Evolutionary conservation across 2,888 invertebrate species (phyloP).

Genomic region (Andrena trimmerana): DNA sequence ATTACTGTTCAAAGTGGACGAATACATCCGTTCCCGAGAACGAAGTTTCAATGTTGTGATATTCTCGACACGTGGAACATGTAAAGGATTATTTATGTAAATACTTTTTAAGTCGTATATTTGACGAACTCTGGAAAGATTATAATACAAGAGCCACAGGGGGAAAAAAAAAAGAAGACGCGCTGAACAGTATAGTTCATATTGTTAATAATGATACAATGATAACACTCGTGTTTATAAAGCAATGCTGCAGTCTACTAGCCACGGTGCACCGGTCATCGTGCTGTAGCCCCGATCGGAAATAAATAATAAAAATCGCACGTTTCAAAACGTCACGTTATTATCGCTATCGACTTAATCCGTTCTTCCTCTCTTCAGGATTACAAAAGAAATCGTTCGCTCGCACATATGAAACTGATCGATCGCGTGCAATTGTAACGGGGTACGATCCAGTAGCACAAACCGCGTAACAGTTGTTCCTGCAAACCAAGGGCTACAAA

Average conservation of each 20-base stretch:
- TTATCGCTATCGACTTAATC: slow-evolving; percentile 46
- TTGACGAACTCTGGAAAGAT: slow-evolving; percentile 64
- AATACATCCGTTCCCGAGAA: slow-evolving; percentile 33
- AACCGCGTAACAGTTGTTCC: neutral
- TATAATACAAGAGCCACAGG: slow-evolving; percentile 62
- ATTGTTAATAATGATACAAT: slow-evolving; percentile 64
- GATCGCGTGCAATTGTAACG: slow-evolving; percentile 23
- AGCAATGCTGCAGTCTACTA: slow-evolving; percentile 65
- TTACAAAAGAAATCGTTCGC: slow-evolving; percentile 15
- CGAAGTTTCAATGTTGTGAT: slow-evolving; percentile 58
- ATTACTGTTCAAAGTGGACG: slow-evolving; percentile 55
- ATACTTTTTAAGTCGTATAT: slow-evolving; percentile 71
- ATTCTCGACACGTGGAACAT: slow-evolving; percentile 58
- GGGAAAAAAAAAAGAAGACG: slow-evolving; percentile 20
- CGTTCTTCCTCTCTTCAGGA: slow-evolving; percentile 46
- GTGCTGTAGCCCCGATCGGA: slow-evolving; percentile 69
- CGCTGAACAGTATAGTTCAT: slow-evolving; percentile 53
- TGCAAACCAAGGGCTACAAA: slow-evolving; percentile 26
- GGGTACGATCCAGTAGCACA: slow-evolving; percentile 32
- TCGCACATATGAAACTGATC: slow-evolving; percentile 37
- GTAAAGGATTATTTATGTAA: slow-evolving; percentile 64
- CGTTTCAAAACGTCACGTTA: slow-evolving; percentile 56
- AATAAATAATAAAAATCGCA: slow-evolving; percentile 66
- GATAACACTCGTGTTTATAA: slow-evolving; percentile 64
- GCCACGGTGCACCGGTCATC: slow-evolving; percentile 76